Base-by-base conservation (phyloP, 2,797 vertebrate species). In the Coregonus suidteri region DNA sequence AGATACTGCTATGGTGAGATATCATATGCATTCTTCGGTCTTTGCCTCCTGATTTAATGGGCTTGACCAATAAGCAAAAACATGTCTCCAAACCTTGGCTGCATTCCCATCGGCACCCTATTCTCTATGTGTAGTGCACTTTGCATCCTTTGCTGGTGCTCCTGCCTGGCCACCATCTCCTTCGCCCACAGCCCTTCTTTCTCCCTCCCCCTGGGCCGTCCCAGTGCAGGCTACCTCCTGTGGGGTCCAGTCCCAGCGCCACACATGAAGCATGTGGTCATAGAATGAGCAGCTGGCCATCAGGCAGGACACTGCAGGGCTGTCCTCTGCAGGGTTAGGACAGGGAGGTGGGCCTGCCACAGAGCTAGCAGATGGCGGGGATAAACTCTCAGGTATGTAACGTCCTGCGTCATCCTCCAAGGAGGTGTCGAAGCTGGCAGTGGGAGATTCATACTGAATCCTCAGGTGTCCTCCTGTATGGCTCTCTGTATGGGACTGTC, bases 271-370 rank as follows among this genome's bases (percentile, higher is more conserved):
- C 83, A 94, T 93, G 5, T 96, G 97, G 87, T 98, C 96, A 3
- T 98, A 99, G 89, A 99, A 99, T 0, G 97, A 98, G 81, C 98
- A 99, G 25, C 96, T 98, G 0, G 97, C 97, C 37, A 99, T 82
- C 37, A 99, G 90, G 86, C 84, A 94, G 30, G 74, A 89, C 77
- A 93, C 72, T 3, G 88, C 87, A 0, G 85, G 62, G 1, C 65
- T 15, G 0, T 85, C 82, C 0, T 18, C 47, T 1, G 68, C 65
- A 0, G n/a, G 56, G 16, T 35, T 41, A 25, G 59, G 59, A 64
- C 59, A 25, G 59, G 7, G 7, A 11, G 59, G 20, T 25, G 59
- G 9, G 6, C 20, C 59, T 25, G 20, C 2, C 20, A 25, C 20
- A 11, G 20, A 25, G 9, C 59, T 64, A 67, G 73, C 6, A 52